phyloP scores from a whole-genome alignment of 1,140 invertebrate genomes.

The Leptinotarsa lineolata region DNA sequence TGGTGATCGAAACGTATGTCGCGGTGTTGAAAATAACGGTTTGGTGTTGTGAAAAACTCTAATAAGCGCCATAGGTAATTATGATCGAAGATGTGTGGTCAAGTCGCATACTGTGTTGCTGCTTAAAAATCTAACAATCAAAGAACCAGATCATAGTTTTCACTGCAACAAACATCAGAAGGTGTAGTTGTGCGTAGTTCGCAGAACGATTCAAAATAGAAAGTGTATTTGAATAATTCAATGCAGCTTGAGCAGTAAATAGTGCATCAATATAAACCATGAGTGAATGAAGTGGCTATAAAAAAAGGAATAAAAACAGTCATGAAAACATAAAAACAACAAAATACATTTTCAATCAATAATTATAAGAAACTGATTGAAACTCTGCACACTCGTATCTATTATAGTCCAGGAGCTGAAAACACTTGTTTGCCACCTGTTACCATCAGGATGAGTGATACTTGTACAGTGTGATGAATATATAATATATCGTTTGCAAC shows the following conservation, averaged over 20 bases:
- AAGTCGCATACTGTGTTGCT: not conserved
- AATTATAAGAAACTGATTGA: constrained; percentile 18
- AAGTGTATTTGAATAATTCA: constrained; percentile 17
- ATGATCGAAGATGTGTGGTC: too few relatives aligned
- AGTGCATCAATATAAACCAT: constrained; percentile 3
- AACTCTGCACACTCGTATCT: not conserved
- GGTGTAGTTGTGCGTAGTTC: constrained; percentile 5
- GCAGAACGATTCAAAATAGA: not conserved
- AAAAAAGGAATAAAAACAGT: constrained; percentile 11
- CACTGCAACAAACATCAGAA: constrained; percentile 12
- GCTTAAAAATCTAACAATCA: not conserved
- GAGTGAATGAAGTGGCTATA: constrained; percentile 6
- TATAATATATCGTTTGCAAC: constrained; percentile 16
- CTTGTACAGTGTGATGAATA: constrained; percentile 24
- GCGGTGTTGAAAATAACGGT: too few relatives aligned
- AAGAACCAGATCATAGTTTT: constrained; percentile 24
- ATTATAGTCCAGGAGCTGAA: constrained; percentile 17
- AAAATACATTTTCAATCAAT: not conserved
- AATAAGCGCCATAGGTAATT: too few relatives aligned
- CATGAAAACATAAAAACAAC: constrained; percentile 4
- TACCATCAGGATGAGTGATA: constrained; percentile 20
- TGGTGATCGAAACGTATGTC: too few relatives aligned
- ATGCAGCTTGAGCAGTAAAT: not conserved
- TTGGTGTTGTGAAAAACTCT: too few relatives aligned
- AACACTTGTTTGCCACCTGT: constrained; percentile 11